Evolutionary conservation across 1,140 invertebrate species (phyloP).

Genomic region (Pseudomyrmex sp.): DNA sequence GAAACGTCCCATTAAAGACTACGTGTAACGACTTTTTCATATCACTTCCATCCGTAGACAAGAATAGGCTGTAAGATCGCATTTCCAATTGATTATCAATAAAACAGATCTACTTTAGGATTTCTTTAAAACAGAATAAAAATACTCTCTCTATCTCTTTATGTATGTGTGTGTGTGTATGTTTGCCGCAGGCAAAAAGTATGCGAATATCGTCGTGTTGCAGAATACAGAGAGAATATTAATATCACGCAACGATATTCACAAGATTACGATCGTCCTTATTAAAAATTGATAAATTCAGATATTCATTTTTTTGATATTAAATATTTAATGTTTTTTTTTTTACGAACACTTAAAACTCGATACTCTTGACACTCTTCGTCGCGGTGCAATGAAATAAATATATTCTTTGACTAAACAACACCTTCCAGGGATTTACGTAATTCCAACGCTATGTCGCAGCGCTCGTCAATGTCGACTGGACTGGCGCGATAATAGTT

Average conservation of each 20-base stretch:
- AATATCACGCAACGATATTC: neutral
- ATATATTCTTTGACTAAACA: neutral
- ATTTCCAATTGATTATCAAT: too few relatives aligned
- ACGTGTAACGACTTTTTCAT: too few relatives aligned
- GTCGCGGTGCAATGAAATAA: neutral
- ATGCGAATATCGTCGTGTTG: neutral
- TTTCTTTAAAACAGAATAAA: too few relatives aligned
- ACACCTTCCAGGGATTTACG: conserved; percentile 23
- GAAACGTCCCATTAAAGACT: too few relatives aligned
- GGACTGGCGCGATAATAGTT: conserved; percentile 13
- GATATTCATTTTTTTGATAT: neutral
- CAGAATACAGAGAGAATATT: neutral
- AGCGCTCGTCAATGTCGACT: conserved; percentile 33
- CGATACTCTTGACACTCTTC: neutral
- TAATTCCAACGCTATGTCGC: conserved; percentile 36
- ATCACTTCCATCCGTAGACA: too few relatives aligned
- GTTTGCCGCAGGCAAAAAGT: neutral
- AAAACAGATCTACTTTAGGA: too few relatives aligned
- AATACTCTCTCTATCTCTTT: too few relatives aligned
- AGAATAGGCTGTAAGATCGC: too few relatives aligned
- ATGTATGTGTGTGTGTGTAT: too few relatives aligned
- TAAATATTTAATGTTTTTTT: conserved; percentile 9
- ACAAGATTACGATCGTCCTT: neutral
- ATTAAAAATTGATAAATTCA: neutral
- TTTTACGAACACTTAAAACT: conserved; percentile 4